Evolutionary conservation across 2,113 vertebrate species (phyloP).

Genomic region (Campylomormyrus numenius): DNA sequence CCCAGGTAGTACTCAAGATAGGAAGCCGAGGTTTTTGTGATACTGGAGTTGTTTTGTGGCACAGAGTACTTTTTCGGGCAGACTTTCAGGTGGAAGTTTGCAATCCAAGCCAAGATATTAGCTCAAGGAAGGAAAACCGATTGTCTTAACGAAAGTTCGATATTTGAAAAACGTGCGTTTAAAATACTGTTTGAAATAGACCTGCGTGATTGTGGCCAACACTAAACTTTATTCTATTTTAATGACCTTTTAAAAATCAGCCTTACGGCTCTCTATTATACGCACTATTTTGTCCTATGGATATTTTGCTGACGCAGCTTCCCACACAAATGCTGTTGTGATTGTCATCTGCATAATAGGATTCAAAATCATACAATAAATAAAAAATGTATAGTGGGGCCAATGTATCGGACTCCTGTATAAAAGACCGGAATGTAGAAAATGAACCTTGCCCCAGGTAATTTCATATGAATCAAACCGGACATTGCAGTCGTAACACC

Average conservation of each 20-base stretch:
- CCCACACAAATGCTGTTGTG: background rate
- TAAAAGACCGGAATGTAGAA: background rate
- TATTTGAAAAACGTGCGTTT: background rate
- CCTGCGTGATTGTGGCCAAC: background rate
- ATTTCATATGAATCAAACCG: background rate
- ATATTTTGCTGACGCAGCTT: background rate
- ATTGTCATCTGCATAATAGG: background rate
- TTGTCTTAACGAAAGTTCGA: background rate
- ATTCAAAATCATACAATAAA: background rate
- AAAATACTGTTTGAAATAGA: background rate
- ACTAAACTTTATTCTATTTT: background rate
- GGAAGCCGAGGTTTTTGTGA: background rate
- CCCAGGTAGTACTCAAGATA: too few species aligned
- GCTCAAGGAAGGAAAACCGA: background rate
- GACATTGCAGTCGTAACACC: background rate
- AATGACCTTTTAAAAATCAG: background rate
- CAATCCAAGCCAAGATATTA: background rate
- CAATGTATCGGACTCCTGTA: background rate
- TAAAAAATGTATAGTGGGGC: background rate
- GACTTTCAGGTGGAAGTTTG: background rate
- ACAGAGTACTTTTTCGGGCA: background rate
- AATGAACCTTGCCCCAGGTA: background rate
- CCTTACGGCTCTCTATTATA: background rate
- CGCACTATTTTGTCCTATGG: background rate
- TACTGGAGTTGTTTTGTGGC: background rate